Evolutionary conservation across 2,888 invertebrate genomes (phyloP).

Genomic region (Euphydryas editha): DNA sequence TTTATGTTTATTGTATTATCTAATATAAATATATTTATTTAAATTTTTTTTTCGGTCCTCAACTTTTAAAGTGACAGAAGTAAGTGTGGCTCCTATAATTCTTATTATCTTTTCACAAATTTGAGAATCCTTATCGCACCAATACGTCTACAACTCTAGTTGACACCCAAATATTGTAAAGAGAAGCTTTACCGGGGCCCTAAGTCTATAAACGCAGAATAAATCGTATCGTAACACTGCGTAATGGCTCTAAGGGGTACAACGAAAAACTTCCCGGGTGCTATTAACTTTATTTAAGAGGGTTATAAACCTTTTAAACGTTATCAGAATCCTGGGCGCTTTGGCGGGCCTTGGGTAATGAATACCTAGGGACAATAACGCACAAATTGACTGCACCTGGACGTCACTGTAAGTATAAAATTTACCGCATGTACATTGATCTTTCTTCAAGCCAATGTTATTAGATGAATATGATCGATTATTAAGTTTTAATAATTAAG

Average conservation of each 20-base stretch:
- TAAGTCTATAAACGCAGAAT: slow-evolving; percentile 76
- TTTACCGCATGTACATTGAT: neutral
- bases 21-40: too few relatives aligned
- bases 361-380: slow-evolving; percentile 56
- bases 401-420: slow-evolving; percentile 6
- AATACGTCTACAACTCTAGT: slow-evolving; percentile 52
- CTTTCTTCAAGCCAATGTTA: slow-evolving; percentile 14
- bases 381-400: slow-evolving; percentile 36
- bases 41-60: neutral
- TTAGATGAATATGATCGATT: too few relatives aligned
- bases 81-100: neutral
- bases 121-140: slow-evolving; percentile 52
- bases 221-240: slow-evolving; percentile 76
- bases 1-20: too few relatives aligned
- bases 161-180: slow-evolving; percentile 71
- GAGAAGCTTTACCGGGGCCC: slow-evolving; percentile 61
- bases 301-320: slow-evolving; percentile 80
- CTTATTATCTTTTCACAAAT: neutral
- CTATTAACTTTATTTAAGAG: slow-evolving; percentile 82
- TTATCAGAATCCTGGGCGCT: slow-evolving; percentile 75
- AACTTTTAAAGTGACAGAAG: neutral
- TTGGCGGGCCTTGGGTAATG: slow-evolving; percentile 65
- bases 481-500: neutral
- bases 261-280: slow-evolving; percentile 76
- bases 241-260: slow-evolving; percentile 77